Percentiles rank a stretch among this genome's conserved stretches.
These are phyloP conservation scores for Rachycentron canadum DNA, from an alignment of 2,797 vertebrate species.

Conservation along the genomic window DNA sequence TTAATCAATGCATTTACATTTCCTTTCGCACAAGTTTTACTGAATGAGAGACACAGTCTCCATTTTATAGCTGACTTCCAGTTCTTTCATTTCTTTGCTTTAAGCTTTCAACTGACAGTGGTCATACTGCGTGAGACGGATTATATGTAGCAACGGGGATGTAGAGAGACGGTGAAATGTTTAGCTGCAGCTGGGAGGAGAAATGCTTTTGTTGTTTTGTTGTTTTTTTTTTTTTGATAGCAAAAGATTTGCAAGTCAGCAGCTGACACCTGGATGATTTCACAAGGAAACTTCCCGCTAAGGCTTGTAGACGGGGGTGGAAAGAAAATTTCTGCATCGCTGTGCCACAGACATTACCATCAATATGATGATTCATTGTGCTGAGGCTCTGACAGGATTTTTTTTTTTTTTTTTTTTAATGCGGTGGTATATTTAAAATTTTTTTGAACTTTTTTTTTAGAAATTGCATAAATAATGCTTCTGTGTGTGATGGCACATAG, in stretches of 20 bases:
- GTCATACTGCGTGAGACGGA: not conserved
- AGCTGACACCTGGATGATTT: conserved; percentile 37
- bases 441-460: no score
- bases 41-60: not conserved
- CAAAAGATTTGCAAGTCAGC: conserved; percentile 7
- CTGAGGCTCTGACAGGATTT: no score
- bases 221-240: no score
- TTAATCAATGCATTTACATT: no score
- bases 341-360: not conserved
- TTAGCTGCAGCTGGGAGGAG: not conserved
- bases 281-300: conserved; percentile 27
- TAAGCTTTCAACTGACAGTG: not conserved
- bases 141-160: not conserved
- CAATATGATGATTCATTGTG: not conserved
- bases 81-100: no score
- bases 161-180: conserved; percentile 14
- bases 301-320: not conserved
- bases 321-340: not conserved
- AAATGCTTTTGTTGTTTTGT: not conserved
- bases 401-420: no score
- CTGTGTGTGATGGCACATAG: no score
- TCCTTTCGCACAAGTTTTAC: not conserved
- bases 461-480: no score
- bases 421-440: no score
- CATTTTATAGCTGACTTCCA: not conserved